Evolutionary conservation across 1,140 invertebrate genomes (phyloP).

Genomic region (Meloidogyne hapla): DNA sequence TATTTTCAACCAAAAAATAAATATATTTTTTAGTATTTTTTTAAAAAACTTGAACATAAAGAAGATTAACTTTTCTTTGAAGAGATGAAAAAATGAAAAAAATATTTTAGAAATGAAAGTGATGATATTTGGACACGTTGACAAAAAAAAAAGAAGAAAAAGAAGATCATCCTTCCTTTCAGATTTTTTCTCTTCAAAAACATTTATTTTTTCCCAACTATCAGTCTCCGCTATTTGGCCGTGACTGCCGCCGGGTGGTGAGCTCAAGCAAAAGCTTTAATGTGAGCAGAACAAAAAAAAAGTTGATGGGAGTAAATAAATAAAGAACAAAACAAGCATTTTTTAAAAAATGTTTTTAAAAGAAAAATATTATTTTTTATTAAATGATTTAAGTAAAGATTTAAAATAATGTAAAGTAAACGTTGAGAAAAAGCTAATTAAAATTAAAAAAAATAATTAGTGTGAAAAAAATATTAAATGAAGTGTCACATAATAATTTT

Average conservation of each 20-base stretch:
- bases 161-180: not conserved
- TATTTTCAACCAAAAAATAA: not conserved
- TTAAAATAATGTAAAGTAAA: too few relatives aligned
- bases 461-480: too few relatives aligned
- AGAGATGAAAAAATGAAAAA: not conserved
- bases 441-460: too few relatives aligned
- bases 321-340: too few relatives aligned
- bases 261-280: not conserved
- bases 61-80: not conserved
- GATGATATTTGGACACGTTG: not conserved
- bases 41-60: not conserved
- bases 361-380: too few relatives aligned
- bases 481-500: too few relatives aligned
- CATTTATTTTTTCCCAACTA: not conserved
- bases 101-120: not conserved
- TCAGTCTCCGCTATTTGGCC: not conserved
- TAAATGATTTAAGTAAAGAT: too few relatives aligned
- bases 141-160: too few relatives aligned
- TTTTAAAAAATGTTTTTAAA: too few relatives aligned
- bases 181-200: not conserved
- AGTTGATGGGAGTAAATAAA: not conserved
- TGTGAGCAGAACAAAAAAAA: not conserved
- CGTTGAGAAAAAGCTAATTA: too few relatives aligned
- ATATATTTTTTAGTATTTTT: constrained; percentile 6
- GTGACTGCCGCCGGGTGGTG: not conserved